Evolutionary conservation across 1,140 invertebrate genomes (phyloP).

Genomic region (Wiebesia pumilae): DNA sequence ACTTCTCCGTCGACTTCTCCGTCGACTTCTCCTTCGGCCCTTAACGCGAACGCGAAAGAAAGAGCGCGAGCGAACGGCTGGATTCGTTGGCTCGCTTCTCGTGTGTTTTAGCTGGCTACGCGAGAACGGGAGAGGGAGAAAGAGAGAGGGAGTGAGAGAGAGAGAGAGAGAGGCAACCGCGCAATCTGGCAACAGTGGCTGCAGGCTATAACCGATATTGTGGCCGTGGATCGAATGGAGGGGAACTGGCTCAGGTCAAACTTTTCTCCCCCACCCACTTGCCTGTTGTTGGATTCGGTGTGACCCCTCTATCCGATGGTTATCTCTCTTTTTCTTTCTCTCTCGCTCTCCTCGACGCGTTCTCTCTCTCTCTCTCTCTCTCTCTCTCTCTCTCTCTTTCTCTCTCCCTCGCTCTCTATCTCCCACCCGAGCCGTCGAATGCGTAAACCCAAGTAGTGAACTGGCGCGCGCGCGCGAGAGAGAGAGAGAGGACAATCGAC

Average conservation of each 20-base stretch:
- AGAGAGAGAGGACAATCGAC: background rate
- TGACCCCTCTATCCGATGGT: conserved; percentile 48
- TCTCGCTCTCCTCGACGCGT: background rate
- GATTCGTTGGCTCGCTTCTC: background rate
- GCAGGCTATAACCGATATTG: conserved; percentile 74
- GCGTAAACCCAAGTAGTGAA: background rate
- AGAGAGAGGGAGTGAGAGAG: conserved; percentile 31
- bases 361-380: conserved; percentile 17
- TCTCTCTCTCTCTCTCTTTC: conserved; percentile 9
- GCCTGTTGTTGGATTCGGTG: conserved; percentile 53
- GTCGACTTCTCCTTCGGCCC: conserved; percentile 20
- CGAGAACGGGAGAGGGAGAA: conserved; percentile 43
- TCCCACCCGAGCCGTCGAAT: background rate
- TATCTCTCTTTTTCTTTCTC: conserved; percentile 25
- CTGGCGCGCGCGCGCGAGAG: conserved; percentile 27
- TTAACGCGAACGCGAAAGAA: conserved; percentile 1
- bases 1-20: conserved; percentile 14
- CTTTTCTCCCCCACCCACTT: conserved; percentile 63
- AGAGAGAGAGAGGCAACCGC: conserved; percentile 50
- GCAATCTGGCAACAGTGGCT: conserved; percentile 73
- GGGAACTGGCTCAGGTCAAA: conserved; percentile 73
- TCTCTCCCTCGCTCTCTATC: conserved; percentile 18
- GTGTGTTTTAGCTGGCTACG: background rate
- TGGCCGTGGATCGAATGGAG: conserved; percentile 73
- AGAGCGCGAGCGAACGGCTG: background rate